Evolutionary conservation across 2,888 invertebrate species (phyloP).

Genomic region (Standfussiana lucernea): DNA sequence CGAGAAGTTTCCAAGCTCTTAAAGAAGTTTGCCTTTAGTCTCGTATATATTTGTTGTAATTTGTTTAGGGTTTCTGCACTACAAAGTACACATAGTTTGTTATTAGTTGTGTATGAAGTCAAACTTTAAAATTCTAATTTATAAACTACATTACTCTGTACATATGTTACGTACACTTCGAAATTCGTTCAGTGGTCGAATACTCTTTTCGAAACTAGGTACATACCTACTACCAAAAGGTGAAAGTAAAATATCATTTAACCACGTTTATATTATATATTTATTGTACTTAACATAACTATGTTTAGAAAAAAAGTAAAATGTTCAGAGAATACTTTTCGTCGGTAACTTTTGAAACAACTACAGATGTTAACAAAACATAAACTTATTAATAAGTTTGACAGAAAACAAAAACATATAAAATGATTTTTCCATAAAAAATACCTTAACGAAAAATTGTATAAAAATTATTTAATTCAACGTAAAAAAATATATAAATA

Average conservation of each 20-base stretch:
- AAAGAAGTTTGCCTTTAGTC: not conserved
- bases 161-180: not conserved
- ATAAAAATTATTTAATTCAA: constrained; percentile 73
- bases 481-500: constrained; percentile 73
- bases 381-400: constrained; percentile 63
- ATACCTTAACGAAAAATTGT: constrained; percentile 60
- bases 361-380: constrained; percentile 59
- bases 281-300: constrained; percentile 72
- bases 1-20: constrained; percentile 22
- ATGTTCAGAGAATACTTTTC: constrained; percentile 54
- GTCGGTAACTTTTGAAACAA: constrained; percentile 66
- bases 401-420: constrained; percentile 65
- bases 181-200: not conserved
- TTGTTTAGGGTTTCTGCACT: constrained; percentile 6
- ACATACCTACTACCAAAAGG: constrained; percentile 28
- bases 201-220: constrained; percentile 12
- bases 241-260: constrained; percentile 51
- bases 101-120: not conserved
- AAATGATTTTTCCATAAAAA: constrained; percentile 65
- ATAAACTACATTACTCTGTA: not conserved
- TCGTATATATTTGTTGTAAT: constrained; percentile 13
- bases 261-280: constrained; percentile 66
- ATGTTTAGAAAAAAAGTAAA: constrained; percentile 64
- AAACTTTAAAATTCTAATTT: not conserved
- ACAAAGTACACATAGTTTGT: not conserved